These are phyloP conservation scores for Drosophila baimaii DNA, from an alignment of 1,140 invertebrate species.

Conservation along the genomic window DNA sequence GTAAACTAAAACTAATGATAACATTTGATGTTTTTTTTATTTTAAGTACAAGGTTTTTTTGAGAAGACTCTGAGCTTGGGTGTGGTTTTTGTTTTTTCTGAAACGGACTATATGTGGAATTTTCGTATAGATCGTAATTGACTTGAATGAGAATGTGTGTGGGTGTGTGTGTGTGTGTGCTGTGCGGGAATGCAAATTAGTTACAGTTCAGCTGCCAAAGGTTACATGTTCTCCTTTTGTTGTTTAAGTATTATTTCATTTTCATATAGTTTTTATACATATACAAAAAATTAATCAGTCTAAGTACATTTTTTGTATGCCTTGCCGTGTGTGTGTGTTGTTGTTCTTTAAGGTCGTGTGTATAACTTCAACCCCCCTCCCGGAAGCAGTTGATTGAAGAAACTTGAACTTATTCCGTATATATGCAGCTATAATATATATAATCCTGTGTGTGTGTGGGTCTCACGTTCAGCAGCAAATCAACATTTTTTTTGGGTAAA, in stretches of 20 bases:
- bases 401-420: slow-evolving; percentile 57
- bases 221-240: slow-evolving; percentile 22
- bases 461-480: slow-evolving; percentile 62
- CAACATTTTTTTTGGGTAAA: slow-evolving; percentile 60
- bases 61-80: slow-evolving; percentile 69
- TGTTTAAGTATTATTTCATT: slow-evolving; percentile 53
- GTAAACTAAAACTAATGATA: slow-evolving; percentile 82
- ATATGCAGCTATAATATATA: slow-evolving; percentile 34
- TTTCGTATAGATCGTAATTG: slow-evolving; percentile 65
- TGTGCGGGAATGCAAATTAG: slow-evolving; percentile 49
- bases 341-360: slow-evolving; percentile 13
- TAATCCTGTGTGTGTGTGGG: slow-evolving; percentile 21
- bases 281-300: slow-evolving; percentile 83
- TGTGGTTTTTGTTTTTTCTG: slow-evolving; percentile 14
- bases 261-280: slow-evolving; percentile 61
- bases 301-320: slow-evolving; percentile 70
- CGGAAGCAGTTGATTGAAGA: slow-evolving; percentile 48
- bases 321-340: slow-evolving; percentile 11
- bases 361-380: slow-evolving; percentile 18
- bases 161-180: slow-evolving; percentile 7
- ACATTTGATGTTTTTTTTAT: slow-evolving; percentile 59
- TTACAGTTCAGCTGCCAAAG: slow-evolving; percentile 43
- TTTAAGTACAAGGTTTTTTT: slow-evolving; percentile 56
- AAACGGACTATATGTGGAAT: slow-evolving; percentile 48
- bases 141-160: slow-evolving; percentile 50